A percentile compares a stretch with the other conserved stretches of the same genome.
Evolutionary conservation across 2,113 vertebrate species (phyloP).

Genomic region (Phaetusa simplex): DNA sequence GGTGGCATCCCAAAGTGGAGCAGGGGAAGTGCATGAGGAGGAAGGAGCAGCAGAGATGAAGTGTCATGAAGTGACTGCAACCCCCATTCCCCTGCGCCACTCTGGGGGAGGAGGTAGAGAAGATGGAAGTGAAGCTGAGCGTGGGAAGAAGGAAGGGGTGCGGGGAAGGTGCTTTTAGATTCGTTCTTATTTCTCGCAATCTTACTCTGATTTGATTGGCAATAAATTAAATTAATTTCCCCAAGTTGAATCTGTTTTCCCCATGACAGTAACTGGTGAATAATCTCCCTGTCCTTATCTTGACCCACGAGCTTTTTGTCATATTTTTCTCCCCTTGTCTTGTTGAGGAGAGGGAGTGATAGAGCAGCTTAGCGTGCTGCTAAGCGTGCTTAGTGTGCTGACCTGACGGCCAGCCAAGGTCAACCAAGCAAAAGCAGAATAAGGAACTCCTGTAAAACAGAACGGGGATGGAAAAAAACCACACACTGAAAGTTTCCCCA

Average conservation of each 20-base stretch:
- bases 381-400: neutral
- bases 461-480: neutral
- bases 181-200: accelerated
- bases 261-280: neutral
- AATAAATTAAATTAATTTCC: neutral
- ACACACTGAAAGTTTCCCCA: neutral
- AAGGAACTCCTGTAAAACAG: neutral
- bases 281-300: neutral
- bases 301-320: accelerated
- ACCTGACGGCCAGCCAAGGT: neutral
- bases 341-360: neutral
- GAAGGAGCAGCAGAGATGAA: neutral
- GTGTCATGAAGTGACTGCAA: neutral
- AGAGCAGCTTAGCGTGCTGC: neutral
- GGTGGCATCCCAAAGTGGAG: neutral
- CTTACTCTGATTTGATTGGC: neutral
- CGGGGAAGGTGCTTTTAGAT: neutral
- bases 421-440: neutral
- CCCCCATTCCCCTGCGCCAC: too few species aligned
- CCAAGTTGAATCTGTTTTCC: neutral
- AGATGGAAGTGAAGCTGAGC: neutral
- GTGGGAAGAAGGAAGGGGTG: neutral
- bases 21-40: neutral
- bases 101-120: neutral
- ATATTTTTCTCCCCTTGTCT: neutral